Conservation (phyloP, 35 echinoderm and acorn worm species). For the Ophiothrix spiculata region DNA sequence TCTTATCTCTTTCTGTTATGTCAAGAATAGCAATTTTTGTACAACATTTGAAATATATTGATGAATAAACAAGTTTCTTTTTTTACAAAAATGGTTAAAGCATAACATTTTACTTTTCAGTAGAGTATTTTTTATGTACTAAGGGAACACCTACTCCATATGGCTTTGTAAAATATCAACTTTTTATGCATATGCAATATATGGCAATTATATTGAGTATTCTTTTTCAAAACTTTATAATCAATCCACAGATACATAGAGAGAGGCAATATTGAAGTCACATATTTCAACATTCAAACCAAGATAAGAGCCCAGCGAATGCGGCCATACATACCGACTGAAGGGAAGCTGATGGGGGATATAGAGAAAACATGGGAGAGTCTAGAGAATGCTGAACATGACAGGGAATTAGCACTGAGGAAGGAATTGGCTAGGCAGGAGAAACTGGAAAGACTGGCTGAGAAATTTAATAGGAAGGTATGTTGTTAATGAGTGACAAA, state of each 20-base stretch:
- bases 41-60: too few species aligned
- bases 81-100: not conserved
- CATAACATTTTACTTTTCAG: not conserved
- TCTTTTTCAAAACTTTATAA: too few species aligned
- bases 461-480: constrained; percentile 92
- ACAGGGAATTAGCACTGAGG: constrained; percentile 79
- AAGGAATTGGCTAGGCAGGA: constrained; percentile 87
- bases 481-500: not conserved
- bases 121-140: not conserved
- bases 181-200: not conserved
- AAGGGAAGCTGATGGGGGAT: constrained; percentile 69
- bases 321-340: constrained; percentile 67
- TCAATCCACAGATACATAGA: constrained; percentile 83
- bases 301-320: constrained; percentile 53
- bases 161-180: not conserved
- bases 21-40: too few species aligned
- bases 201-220: too few species aligned
- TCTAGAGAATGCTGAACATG: constrained; percentile 83
- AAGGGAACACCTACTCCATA: not conserved
- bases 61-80: too few species aligned
- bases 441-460: constrained; percentile 82
- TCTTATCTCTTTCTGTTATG: not conserved
- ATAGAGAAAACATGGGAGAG: constrained; percentile 76
- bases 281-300: constrained; percentile 74
- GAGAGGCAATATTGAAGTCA: constrained; percentile 84